A percentile compares a stretch with the other conserved stretches of the same genome.
Evolutionary conservation across 2,113 vertebrate genomes (phyloP).

Genomic region (Pterocles orientalis): DNA sequence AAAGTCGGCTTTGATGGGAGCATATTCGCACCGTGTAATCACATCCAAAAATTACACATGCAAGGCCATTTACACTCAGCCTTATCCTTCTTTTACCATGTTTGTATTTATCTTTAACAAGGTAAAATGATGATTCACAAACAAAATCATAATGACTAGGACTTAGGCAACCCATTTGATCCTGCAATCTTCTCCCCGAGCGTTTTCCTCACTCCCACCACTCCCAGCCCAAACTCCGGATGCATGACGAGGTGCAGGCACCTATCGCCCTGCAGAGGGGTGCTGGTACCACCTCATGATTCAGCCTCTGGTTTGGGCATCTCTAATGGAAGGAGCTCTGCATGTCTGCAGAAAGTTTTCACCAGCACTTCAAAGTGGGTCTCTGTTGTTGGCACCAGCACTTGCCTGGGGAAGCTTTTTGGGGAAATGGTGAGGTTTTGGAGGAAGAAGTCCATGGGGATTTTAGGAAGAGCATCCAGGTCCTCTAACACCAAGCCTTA

Average conservation of each 20-base stretch:
- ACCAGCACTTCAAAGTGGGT: neutral
- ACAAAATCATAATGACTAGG: neutral
- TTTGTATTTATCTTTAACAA: neutral
- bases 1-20: neutral
- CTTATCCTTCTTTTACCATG: neutral
- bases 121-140: conserved; percentile 2
- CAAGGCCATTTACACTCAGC: neutral
- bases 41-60: neutral
- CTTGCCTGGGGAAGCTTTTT: neutral
- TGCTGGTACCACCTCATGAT: neutral
- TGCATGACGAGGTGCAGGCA: neutral
- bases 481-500: neutral
- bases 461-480: neutral
- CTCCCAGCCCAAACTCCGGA: neutral
- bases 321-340: neutral
- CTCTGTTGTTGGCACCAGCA: neutral
- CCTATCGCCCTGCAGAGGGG: neutral
- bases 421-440: neutral
- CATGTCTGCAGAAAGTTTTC: neutral
- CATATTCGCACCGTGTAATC: fast-evolving
- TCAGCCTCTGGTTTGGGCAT: neutral
- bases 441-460: neutral
- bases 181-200: neutral
- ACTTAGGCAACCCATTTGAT: conserved; percentile 26
- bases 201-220: neutral